Evolutionary conservation across 2,888 invertebrate species (phyloP).

Genomic region (Tetragnatha montana): DNA sequence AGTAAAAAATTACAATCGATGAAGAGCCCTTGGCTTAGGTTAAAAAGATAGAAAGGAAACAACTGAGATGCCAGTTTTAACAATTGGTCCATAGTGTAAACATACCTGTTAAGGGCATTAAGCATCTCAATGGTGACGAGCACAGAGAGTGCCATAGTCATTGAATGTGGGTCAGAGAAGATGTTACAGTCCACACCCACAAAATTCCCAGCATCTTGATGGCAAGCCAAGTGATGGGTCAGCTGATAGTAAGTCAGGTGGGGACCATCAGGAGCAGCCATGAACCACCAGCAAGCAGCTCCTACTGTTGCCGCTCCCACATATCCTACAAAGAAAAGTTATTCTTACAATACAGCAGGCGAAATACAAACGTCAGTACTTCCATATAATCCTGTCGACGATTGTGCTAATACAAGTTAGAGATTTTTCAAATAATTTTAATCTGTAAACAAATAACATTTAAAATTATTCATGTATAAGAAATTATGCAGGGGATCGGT

Average conservation of each 20-base stretch:
- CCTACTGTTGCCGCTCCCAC: slow-evolving; percentile 99
- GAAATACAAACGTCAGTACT: too few relatives aligned
- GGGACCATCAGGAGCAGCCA: slow-evolving; percentile 94
- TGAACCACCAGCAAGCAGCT: slow-evolving; percentile 99
- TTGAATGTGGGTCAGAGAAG: slow-evolving; percentile 98
- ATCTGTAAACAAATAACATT: too few relatives aligned
- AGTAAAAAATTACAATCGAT: not conserved
- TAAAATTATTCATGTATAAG: too few relatives aligned
- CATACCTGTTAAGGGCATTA: slow-evolving; percentile 98
- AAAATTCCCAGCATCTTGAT: slow-evolving; percentile 92
- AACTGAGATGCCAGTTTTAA: too few relatives aligned
- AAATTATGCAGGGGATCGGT: too few relatives aligned
- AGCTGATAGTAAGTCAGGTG: slow-evolving; percentile 96
- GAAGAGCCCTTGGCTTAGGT: too few relatives aligned
- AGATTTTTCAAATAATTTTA: too few relatives aligned
- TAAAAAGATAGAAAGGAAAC: too few relatives aligned
- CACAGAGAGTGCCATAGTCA: slow-evolving; percentile 99
- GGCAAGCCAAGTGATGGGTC: slow-evolving; percentile 98
- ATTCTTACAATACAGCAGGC: too few relatives aligned
- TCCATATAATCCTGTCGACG: too few relatives aligned
- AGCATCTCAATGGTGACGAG: slow-evolving; percentile 99
- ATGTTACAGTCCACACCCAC: slow-evolving; percentile 97
- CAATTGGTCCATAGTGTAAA: not conserved
- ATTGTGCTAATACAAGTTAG: too few relatives aligned
- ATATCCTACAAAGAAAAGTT: slow-evolving; percentile 87